These are phyloP conservation scores for Colletes collaris DNA, from an alignment of 2,888 invertebrate genomes.

Conservation along the genomic window DNA sequence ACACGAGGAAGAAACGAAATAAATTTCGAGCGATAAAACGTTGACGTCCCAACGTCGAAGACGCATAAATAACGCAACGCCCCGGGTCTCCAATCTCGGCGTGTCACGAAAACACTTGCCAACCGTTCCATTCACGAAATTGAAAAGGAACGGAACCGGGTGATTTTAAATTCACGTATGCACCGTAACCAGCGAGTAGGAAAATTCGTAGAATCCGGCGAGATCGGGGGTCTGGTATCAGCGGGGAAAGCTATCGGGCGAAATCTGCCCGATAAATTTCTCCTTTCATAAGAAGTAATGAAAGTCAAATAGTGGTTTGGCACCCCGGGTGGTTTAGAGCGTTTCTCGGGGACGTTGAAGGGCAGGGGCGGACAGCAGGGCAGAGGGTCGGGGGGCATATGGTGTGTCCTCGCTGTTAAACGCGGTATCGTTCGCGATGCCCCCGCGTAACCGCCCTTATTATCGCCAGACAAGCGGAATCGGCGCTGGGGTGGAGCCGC, in stretches of 20 bases:
- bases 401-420: conserved; percentile 70
- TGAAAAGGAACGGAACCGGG: conserved; percentile 31
- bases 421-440: conserved; percentile 43
- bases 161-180: conserved; percentile 55
- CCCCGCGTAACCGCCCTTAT: conserved; percentile 72
- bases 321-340: conserved; percentile 71
- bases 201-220: conserved; percentile 71
- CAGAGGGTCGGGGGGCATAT: conserved; percentile 67
- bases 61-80: neutral
- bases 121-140: conserved; percentile 42
- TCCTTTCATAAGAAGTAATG: conserved; percentile 80
- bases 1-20: no score
- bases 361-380: conserved; percentile 41
- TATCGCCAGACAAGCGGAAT: conserved; percentile 72
- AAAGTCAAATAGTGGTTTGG: conserved; percentile 82
- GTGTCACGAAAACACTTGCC: conserved; percentile 9
- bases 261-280: conserved; percentile 76
- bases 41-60: no score
- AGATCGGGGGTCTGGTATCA: conserved; percentile 38
- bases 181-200: conserved; percentile 60
- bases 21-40: no score
- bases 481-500: conserved; percentile 68
- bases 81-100: neutral
- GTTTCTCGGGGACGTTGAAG: conserved; percentile 43
- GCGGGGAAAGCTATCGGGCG: conserved; percentile 41